Base-by-base conservation (phyloP, 1,140 invertebrate species). In the Bombus superbus region DNA sequence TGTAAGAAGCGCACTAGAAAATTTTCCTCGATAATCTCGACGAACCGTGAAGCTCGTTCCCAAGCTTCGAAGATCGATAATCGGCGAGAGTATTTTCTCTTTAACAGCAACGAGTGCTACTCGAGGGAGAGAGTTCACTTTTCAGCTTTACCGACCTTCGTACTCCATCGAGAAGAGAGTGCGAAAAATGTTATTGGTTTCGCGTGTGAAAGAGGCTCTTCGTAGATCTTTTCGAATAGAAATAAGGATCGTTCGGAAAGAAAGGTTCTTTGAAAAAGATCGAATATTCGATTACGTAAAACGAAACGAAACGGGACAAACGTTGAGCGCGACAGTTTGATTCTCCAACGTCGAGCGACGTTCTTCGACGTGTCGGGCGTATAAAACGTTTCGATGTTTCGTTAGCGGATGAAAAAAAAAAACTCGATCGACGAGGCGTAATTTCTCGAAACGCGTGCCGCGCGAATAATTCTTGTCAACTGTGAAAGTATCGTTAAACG, bases 71-170 rank as follows among this genome's bases (percentile, higher is more conserved):
- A 59, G 57, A 75, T 75, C 81, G 71, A 82, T 75, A 75, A 89
- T 89, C 77, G 82, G 38, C 47, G 62, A 77, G 66, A 88, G 87
- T 85, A 88, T 72, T 85, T 88, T 71, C 76, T 85, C 88, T 81
- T 75, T 79, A 69, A 85, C 5, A 66, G 53, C 72, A 64, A 53
- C 81, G 82, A 88, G 87, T 69, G 73, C 59, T 74, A 88, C 83
- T 35, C 40, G 32, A 77, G 82, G 77, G 66, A 77, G 82, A 80
- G 86, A 81, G 68, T 86, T 88, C 81, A 88, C 73, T 85, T 74
- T 89, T 89, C 81, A 76, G 64, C 83, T 53, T 73, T 57, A 42
- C n/a, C 68, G 47, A 78, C 62, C 66, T 44, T 71, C 35, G 35
- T n/a, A 35, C 42, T 72, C 35, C 42, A 64, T 64, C 47, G 62